Evolutionary conservation across 2,888 invertebrate genomes (phyloP), one percentile per base, ranked within the genome.

Genomic region (Nephrotoma appendiculata): DNA sequence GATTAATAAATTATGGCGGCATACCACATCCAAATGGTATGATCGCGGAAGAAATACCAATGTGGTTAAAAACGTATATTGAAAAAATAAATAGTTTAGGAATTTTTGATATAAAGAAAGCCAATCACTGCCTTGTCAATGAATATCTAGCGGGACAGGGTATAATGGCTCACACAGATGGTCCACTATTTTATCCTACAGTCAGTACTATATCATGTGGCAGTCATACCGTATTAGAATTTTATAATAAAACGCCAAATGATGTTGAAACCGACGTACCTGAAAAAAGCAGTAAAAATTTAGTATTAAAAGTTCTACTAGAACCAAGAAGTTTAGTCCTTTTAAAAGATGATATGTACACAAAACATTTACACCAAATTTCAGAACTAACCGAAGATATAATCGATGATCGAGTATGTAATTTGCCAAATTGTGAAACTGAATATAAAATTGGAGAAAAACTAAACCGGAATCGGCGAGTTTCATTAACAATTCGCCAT

Each of bases 1-100:
- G 98, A 88, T 93, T 99, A n/a, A 98, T 99, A 90, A 99, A 99
- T 91, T 99, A 99, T 95, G 99, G 99, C 41, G 99, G 99, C 0
- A 92, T 98, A 87, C 98, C 99, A 0, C 98, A 98, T 90, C 94
- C 94, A 15, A 98, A 97, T 89, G 98, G 98, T 87, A 98, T 99
- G 97, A 94, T 99, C 88, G 95, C 96, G 0, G 98, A 99, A 91
- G 92, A 94, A 88, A 95, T 99, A 88, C 99, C 99, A 0, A 89
- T 91, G 90, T 98, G 98, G 98, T 92, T 99, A 44, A 93, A 94
- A 89, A 91, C 90, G 15, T 96, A 95, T 89, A 92, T 97, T 41
- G 93, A 95, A 83, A 95, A 93, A 92, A 94, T 98, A 87, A 93
- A 94, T 88, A 90, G 92, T 9, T 91, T 97, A 6, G 89, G 91